Conservation (phyloP, 2,797 vertebrate genomes). For the Eulemur mongoz region DNA sequence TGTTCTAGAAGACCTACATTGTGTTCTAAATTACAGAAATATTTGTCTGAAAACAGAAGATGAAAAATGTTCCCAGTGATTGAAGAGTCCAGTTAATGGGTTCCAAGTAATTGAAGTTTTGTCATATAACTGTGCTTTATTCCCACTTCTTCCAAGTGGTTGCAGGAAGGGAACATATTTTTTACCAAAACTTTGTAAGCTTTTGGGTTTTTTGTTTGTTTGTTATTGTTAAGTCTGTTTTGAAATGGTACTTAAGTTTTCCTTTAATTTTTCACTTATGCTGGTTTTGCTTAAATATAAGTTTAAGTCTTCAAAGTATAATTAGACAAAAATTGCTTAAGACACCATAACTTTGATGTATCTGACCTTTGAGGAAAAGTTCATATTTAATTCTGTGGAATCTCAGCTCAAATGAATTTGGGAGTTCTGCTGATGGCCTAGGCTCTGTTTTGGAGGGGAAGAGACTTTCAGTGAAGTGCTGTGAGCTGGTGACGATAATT, state of each 20-base stretch:
- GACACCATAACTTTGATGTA: background rate
- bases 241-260: background rate
- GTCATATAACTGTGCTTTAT: background rate
- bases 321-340: constrained; percentile 27
- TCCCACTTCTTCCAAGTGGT: background rate
- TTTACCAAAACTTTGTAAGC: background rate
- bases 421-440: background rate
- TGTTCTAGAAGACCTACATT: background rate
- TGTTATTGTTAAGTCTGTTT: background rate
- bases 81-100: background rate
- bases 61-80: background rate
- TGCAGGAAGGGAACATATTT: constrained; percentile 3
- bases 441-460: background rate
- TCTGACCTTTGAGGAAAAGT: background rate
- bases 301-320: background rate
- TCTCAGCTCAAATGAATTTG: background rate
- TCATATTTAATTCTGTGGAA: background rate
- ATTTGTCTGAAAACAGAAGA: constrained; percentile 28
- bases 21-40: background rate
- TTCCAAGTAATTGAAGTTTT: constrained; percentile 12
- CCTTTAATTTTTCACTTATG: constrained; percentile 11
- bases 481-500: background rate
- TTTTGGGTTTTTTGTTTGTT: background rate
- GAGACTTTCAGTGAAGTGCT: background rate
- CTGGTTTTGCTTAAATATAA: constrained; percentile 33